These are phyloP conservation scores for Heliconius cydno DNA, from an alignment of 2,888 invertebrate genomes.

Conservation along the genomic window DNA sequence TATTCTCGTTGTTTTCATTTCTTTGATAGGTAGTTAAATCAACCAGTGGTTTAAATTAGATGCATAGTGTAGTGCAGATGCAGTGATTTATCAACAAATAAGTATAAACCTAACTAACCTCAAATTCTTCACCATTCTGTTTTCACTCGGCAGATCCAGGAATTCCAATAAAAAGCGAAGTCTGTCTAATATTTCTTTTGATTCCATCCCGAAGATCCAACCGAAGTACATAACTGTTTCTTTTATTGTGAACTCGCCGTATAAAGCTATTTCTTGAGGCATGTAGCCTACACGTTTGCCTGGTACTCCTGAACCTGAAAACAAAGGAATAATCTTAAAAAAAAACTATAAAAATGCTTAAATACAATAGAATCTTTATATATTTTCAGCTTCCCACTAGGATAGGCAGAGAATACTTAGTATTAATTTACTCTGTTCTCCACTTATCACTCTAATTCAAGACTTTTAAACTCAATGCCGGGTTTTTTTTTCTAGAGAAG, in stretches of 20 bases:
- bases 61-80: too few relatives aligned
- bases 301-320: slow-evolving; percentile 86
- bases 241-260: slow-evolving; percentile 95
- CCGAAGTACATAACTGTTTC: slow-evolving; percentile 99
- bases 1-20: too few relatives aligned
- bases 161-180: slow-evolving; percentile 94
- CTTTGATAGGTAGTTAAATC: too few relatives aligned
- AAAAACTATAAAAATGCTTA: not conserved
- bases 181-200: slow-evolving; percentile 90
- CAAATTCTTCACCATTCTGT: slow-evolving; percentile 85
- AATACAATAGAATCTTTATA: not conserved
- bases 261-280: slow-evolving; percentile 96
- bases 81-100: too few relatives aligned
- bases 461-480: too few relatives aligned
- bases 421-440: too few relatives aligned
- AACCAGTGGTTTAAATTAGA: too few relatives aligned
- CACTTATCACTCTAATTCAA: too few relatives aligned
- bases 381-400: too few relatives aligned
- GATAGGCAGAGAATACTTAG: too few relatives aligned
- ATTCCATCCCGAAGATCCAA: slow-evolving; percentile 96
- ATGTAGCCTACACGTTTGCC: slow-evolving; percentile 98
- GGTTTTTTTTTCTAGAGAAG: too few relatives aligned
- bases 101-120: slow-evolving; percentile 60
- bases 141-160: slow-evolving; percentile 94
- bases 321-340: not conserved